Conservation (phyloP, 2,113 vertebrate species). For the Lycocorax pyrrhopterus region DNA sequence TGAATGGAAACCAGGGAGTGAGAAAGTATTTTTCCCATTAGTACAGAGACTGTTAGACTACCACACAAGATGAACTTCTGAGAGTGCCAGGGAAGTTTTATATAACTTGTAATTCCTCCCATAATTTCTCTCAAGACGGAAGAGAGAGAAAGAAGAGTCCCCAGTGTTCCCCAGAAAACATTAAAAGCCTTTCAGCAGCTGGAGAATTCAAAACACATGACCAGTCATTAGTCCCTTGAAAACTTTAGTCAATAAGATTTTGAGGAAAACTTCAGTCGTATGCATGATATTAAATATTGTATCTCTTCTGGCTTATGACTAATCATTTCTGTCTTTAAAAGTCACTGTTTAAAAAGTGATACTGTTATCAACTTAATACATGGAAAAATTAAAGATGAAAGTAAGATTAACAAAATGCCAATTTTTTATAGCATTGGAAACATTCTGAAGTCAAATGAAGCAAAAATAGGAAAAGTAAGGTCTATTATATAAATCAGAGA, state of each 20-base stretch:
- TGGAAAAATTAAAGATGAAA: neutral
- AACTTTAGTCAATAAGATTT: neutral
- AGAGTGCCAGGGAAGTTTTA: neutral
- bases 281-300: neutral
- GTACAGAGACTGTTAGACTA: neutral
- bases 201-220: neutral
- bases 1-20: neutral
- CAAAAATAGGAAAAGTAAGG: slow-evolving; percentile 22
- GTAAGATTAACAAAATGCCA: neutral
- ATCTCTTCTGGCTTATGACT: neutral
- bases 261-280: neutral
- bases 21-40: neutral
- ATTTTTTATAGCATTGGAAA: neutral
- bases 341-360: neutral
- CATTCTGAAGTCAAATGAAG: slow-evolving; percentile 6
- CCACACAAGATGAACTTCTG: neutral
- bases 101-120: neutral
- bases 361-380: neutral
- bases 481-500: slow-evolving; percentile 31
- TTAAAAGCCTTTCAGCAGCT: neutral
- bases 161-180: neutral
- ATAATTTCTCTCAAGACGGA: neutral
- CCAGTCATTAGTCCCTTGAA: neutral
- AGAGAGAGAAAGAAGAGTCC: neutral
- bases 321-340: neutral